A percentile compares a stretch with the other conserved stretches of the same genome.
Conservation (phyloP, 2,113 vertebrate species). For the Isichthys henryi region DNA sequence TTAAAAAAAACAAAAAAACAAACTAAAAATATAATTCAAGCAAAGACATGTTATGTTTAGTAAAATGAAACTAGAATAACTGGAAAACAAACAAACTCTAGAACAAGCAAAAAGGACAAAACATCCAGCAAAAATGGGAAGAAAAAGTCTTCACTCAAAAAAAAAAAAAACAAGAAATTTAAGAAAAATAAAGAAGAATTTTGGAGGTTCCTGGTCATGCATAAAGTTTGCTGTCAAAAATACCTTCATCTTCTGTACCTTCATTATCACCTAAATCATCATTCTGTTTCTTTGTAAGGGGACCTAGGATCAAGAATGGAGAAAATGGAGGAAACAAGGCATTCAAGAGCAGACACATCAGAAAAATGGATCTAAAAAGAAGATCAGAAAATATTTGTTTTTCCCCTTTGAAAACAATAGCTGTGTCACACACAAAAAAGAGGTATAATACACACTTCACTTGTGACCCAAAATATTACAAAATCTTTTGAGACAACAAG, state of each 20-base stretch:
- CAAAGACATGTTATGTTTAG: constrained; percentile 66
- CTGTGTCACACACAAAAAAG: constrained; percentile 48
- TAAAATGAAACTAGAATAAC: constrained; percentile 55
- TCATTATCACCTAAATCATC: constrained; percentile 99
- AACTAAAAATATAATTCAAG: constrained; percentile 70
- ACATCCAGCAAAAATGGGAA: constrained; percentile 85
- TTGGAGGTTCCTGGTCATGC: constrained; percentile 89
- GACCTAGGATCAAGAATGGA: constrained; percentile 99
- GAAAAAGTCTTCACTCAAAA: constrained; percentile 82
- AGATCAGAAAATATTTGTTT: constrained; percentile 61
- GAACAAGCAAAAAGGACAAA: constrained; percentile 97
- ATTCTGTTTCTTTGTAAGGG: constrained; percentile 99
- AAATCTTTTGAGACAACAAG: constrained; percentile 1
- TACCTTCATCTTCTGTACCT: constrained; percentile 99
- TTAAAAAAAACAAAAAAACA: constrained; percentile 63
- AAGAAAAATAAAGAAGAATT: constrained; percentile 92
- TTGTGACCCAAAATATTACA: constrained; percentile 3
- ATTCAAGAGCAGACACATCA: constrained; percentile 96
- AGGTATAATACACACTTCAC: constrained; percentile 28
- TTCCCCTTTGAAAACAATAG: constrained; percentile 30
- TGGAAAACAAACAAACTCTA: constrained; percentile 59
- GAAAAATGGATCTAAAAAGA: constrained; percentile 73
- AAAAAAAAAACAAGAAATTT: constrained; percentile 92
- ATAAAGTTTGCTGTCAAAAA: constrained; percentile 90
- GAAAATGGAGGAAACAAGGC: constrained; percentile 95